Evolutionary conservation across 2,113 vertebrate genomes (phyloP), one percentile per base, ranked within the genome.

Genomic region (Puffinus mauretanicus): DNA sequence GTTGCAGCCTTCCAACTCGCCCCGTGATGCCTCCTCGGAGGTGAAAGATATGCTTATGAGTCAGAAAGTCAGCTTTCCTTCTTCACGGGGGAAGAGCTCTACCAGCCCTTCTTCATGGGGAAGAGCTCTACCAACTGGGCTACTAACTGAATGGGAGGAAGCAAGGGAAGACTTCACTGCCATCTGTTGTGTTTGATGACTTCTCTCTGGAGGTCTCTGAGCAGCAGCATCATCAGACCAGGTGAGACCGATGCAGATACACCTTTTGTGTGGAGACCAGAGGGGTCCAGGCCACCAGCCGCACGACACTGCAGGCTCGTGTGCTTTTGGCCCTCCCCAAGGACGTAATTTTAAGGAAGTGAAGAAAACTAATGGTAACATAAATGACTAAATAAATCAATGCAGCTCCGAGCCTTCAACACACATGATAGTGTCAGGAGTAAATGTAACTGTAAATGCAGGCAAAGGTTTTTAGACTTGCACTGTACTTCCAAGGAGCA

Each of bases 11-110:
- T 57, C 62, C 70, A 69, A 1, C 11, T 15, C 32, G 32, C 14
- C 29, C 10, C 7, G 0, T 3, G 18, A 54, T 70, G 36, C 21
- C 30, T 76, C 66, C 66, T 30, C 1, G 0, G 40, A 34, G 13
- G 9, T 32, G 47, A 38, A 72, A 49, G 62, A 25, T 12, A 52
- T 12, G 34, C 34, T 77, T 18, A 2, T 5, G 6, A 36, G 75
- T 27, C 87, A 42, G 32, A 24, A 58, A 60, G 4, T 9, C 65
- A 79, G 5, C 61, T 55, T 30, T 51, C 38, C 34, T 32, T 44
- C 20, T 22, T 42, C 19, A 5, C 3, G 4, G 47, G 18, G 26
- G 7, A 75, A 76, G 27, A 60, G 38, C 13, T 76, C 51, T 13
- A 30, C 17, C 40, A 58, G 34, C 17, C 13, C 46, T 51, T 46